Evolutionary conservation across 2,797 vertebrate genomes (phyloP).

Genomic region (Brachymystax lenok): DNA sequence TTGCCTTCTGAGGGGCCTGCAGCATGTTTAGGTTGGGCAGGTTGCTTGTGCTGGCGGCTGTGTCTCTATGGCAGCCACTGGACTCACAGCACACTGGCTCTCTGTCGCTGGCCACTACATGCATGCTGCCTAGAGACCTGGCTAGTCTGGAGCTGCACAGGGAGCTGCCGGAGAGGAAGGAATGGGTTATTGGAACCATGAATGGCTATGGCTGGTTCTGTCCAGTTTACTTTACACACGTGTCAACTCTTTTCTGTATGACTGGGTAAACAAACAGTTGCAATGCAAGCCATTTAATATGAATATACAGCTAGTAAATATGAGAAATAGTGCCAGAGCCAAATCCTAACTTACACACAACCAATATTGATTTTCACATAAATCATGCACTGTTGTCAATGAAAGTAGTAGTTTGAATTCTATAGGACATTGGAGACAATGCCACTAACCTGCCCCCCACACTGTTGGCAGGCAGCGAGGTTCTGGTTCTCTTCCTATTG

Average conservation of each 20-base stretch:
- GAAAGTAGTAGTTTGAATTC: background rate
- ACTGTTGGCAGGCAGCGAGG: slow-evolving; percentile 84
- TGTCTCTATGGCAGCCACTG: slow-evolving; percentile 65
- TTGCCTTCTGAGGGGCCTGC: slow-evolving; percentile 60
- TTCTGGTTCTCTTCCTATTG: slow-evolving; percentile 90
- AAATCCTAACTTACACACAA: background rate
- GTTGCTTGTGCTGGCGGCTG: slow-evolving; percentile 59
- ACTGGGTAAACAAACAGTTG: background rate
- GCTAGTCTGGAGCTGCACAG: slow-evolving; percentile 75
- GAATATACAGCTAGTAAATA: background rate
- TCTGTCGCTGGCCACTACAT: slow-evolving; percentile 73
- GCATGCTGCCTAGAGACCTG: slow-evolving; percentile 78
- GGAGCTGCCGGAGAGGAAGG: slow-evolving; percentile 73
- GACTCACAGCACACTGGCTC: slow-evolving; percentile 69
- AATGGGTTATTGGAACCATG: slow-evolving; percentile 57
- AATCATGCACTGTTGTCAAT: background rate
- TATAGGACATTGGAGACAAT: background rate
- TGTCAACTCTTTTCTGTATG: background rate
- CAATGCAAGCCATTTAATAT: background rate
- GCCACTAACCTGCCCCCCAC: slow-evolving; percentile 84
- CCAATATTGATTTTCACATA: background rate
- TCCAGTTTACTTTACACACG: slow-evolving; percentile 3
- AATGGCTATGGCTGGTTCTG: slow-evolving; percentile 60
- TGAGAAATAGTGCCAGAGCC: background rate
- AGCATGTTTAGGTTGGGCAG: slow-evolving; percentile 73